Conservation (phyloP, 37 sponge, comb jelly and placozoan genomes). For the Theonella swinhoei region DNA sequence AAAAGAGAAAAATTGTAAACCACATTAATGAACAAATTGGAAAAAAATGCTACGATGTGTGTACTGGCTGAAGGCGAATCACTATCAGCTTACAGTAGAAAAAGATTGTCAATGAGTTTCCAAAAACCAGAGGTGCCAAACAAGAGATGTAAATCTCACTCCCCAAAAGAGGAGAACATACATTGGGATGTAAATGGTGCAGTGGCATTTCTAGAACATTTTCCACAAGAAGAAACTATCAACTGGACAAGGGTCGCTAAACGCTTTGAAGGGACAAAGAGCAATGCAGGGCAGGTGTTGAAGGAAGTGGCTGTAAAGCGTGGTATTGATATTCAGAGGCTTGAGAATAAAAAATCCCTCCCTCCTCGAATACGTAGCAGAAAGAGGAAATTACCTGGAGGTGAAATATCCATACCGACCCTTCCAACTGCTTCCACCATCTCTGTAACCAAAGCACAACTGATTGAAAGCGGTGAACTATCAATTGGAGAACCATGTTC, state of each 20-base stretch:
- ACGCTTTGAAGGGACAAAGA: neutral
- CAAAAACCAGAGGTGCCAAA: neutral
- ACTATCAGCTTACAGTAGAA: neutral
- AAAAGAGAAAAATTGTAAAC: neutral
- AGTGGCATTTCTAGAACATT: neutral
- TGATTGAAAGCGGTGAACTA: neutral
- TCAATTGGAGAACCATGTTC: conserved; percentile 8
- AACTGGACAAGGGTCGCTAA: conserved; percentile 18
- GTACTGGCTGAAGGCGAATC: neutral
- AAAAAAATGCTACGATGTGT: neutral
- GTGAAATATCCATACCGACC: conserved; percentile 21
- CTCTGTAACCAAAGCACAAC: neutral
- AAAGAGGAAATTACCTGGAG: conserved; percentile 15
- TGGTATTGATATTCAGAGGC: neutral
- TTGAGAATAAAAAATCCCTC: neutral
- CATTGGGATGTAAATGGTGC: conserved; percentile 26
- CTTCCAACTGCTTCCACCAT: conserved; percentile 1
- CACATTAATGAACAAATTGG: neutral
- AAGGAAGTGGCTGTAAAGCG: conserved; percentile 18
- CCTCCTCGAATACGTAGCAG: conserved; percentile 9
- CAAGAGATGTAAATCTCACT: conserved; percentile 20
- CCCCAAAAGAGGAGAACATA: neutral
- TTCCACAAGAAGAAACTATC: neutral
- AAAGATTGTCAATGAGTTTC: neutral
- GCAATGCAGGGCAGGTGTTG: conserved; percentile 28